Evolutionary conservation across 2,113 vertebrate species (phyloP).

Genomic region (Notarius quadriscutis): DNA sequence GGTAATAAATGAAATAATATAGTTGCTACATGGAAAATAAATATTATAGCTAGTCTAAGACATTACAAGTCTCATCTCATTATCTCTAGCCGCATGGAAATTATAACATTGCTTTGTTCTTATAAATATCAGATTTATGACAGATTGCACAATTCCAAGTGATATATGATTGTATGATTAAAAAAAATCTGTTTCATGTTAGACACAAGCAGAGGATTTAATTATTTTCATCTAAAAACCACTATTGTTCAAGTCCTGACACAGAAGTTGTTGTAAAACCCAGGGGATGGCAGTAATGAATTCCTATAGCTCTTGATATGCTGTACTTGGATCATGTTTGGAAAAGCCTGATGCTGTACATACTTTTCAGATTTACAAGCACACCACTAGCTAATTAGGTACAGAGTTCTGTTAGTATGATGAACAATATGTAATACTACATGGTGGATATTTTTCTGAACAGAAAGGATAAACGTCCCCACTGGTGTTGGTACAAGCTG

Average conservation of each 20-base stretch:
- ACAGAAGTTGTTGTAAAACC: not conserved
- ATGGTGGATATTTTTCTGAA: not conserved
- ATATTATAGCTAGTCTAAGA: not conserved
- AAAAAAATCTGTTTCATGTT: constrained; percentile 23
- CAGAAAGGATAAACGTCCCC: not conserved
- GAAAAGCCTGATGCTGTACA: not conserved
- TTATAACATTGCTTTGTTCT: not conserved
- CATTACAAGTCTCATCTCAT: too few species aligned
- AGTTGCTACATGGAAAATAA: not conserved
- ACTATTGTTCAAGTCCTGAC: not conserved
- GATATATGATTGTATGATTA: not conserved
- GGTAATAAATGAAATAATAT: not conserved
- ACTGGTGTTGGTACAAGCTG: not conserved
- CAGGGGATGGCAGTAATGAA: not conserved
- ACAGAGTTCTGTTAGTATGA: not conserved
- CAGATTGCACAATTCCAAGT: not conserved
- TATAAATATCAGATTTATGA: constrained; percentile 9
- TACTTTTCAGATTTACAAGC: constrained; percentile 14
- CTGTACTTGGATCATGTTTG: not conserved
- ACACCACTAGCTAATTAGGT: not conserved
- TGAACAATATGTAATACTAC: not conserved
- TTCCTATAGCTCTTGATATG: not conserved
- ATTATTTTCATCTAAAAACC: not conserved
- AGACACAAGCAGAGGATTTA: not conserved
- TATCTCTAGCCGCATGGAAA: not conserved